These are phyloP conservation scores for Melolontha melolontha DNA, from an alignment of 2,888 invertebrate genomes.

Conservation along the genomic window DNA sequence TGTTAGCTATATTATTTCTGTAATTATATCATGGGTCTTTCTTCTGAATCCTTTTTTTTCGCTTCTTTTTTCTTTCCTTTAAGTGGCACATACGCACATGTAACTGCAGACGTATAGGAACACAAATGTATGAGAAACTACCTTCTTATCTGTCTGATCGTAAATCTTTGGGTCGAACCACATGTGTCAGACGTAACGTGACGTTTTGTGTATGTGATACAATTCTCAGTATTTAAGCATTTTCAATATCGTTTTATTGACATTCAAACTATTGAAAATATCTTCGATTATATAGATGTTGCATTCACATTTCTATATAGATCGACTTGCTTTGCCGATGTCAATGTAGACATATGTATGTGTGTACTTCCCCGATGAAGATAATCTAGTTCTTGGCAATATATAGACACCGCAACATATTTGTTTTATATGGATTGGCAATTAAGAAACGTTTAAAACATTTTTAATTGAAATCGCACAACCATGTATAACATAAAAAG, in stretches of 20 bases:
- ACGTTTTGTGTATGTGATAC: slow-evolving; percentile 5
- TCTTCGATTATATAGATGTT: slow-evolving; percentile 33
- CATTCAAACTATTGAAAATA: slow-evolving; percentile 34
- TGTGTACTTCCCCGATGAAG: slow-evolving; percentile 11
- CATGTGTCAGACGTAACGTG: slow-evolving; percentile 15
- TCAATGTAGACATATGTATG: slow-evolving; percentile 4
- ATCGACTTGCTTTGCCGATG: slow-evolving; percentile 7
- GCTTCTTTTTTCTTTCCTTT: slow-evolving; percentile 7
- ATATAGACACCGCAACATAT: slow-evolving; percentile 16
- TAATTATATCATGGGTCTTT: slow-evolving; percentile 31
- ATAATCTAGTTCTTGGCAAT: background rate
- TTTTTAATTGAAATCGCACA: slow-evolving; percentile 28
- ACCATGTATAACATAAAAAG: background rate
- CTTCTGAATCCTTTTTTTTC: slow-evolving; percentile 1
- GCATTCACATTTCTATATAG: slow-evolving; percentile 29
- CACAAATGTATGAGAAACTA: slow-evolving; percentile 21
- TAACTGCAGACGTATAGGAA: slow-evolving; percentile 3
- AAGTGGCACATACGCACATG: slow-evolving; percentile 7
- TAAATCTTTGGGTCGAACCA: slow-evolving; percentile 12
- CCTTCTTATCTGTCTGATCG: slow-evolving; percentile 12
- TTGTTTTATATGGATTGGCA: slow-evolving; percentile 24
- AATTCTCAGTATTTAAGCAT: slow-evolving; percentile 16
- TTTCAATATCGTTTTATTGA: slow-evolving; percentile 31
- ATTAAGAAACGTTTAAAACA: slow-evolving; percentile 14
- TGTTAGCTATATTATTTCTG: slow-evolving; percentile 30